phyloP scores from a whole-genome alignment of 2,113 vertebrate species.

The Nesogale talazaci region DNA sequence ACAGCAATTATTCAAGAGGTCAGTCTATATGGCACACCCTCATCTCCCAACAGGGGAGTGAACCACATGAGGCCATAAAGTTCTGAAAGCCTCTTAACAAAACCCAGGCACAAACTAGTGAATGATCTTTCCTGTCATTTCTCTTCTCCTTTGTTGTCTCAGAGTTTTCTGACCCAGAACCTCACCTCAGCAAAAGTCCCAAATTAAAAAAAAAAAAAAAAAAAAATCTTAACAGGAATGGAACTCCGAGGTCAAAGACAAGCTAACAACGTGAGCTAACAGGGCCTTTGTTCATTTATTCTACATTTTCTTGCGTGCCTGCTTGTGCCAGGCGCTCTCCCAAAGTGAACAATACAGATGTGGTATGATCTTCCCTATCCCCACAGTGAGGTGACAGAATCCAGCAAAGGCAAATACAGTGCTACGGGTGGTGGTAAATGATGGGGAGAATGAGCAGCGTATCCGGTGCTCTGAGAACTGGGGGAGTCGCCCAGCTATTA shows the following conservation, averaged over 20 bases:
- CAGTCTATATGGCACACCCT: background rate
- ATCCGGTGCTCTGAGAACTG: accelerated
- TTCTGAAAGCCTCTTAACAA: background rate
- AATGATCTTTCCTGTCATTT: background rate
- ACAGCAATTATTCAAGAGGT: background rate
- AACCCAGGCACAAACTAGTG: background rate
- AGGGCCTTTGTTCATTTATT: background rate
- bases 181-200: background rate
- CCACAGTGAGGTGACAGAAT: background rate
- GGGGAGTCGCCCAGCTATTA: no score
- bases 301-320: background rate
- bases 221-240: background rate
- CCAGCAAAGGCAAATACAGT: background rate
- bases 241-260: background rate
- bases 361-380: background rate
- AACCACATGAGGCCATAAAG: background rate
- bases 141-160: background rate
- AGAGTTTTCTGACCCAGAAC: background rate
- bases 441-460: background rate
- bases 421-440: background rate
- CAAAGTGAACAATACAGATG: background rate
- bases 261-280: background rate
- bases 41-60: background rate
- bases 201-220: background rate
- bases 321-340: background rate